Percentiles rank a stretch among this genome's conserved stretches.
phyloP scores from a whole-genome alignment of 2,888 invertebrate species.

The Orthosia gothica region DNA sequence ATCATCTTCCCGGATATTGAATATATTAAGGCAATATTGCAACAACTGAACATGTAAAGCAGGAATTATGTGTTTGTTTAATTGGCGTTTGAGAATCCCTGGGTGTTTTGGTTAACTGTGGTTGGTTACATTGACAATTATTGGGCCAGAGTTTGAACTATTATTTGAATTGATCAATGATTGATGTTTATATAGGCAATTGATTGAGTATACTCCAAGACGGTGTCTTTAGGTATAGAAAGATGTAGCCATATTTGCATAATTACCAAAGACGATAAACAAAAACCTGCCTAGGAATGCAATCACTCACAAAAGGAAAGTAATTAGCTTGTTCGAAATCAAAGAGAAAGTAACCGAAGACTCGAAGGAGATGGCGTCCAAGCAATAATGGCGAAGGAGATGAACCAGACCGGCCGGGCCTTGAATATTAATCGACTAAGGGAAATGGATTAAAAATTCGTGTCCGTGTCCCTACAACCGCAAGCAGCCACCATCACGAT shows the following conservation, averaged over 20 bases:
- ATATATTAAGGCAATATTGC: slow-evolving; percentile 90
- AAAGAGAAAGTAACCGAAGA: slow-evolving; percentile 82
- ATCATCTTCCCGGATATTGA: slow-evolving; percentile 91
- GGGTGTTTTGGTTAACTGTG: slow-evolving; percentile 77
- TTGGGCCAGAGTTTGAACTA: slow-evolving; percentile 27
- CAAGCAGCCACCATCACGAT: slow-evolving; percentile 79
- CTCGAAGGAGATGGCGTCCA: slow-evolving; percentile 79
- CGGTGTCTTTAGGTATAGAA: background rate
- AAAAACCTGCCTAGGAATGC: slow-evolving; percentile 63
- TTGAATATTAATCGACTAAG: slow-evolving; percentile 91
- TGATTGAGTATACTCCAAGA: background rate
- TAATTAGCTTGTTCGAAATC: slow-evolving; percentile 88
- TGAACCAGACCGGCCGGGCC: slow-evolving; percentile 91
- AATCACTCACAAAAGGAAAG: slow-evolving; percentile 84
- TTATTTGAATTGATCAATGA: background rate
- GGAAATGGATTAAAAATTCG: slow-evolving; percentile 92
- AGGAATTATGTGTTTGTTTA: slow-evolving; percentile 82
- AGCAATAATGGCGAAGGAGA: slow-evolving; percentile 90
- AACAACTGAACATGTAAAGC: slow-evolving; percentile 80
- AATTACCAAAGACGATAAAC: slow-evolving; percentile 58
- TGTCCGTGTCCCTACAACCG: slow-evolving; percentile 85
- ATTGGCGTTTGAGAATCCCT: slow-evolving; percentile 76
- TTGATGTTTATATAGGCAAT: background rate
- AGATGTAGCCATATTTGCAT: slow-evolving; percentile 32
- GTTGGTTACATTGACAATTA: slow-evolving; percentile 66